Percentiles rank a stretch among this genome's conserved stretches.
Evolutionary conservation across 2,797 vertebrate genomes (phyloP).

Genomic region (Danio albolineatus): DNA sequence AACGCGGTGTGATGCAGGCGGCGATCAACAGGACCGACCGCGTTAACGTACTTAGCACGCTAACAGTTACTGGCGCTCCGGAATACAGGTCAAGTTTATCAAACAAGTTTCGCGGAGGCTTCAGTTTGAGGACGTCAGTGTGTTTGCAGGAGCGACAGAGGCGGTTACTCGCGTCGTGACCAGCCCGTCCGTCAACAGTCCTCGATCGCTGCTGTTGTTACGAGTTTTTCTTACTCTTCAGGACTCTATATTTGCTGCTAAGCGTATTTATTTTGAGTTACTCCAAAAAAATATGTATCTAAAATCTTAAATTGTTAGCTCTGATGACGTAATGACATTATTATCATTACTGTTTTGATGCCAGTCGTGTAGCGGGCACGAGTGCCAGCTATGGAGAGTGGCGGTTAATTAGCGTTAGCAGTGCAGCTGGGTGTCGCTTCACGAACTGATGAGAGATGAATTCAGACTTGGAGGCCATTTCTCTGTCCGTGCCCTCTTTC

Average conservation of each 20-base stretch:
- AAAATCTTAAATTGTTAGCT: neutral
- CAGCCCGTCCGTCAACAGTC: neutral
- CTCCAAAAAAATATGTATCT: neutral
- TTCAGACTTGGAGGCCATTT: slow-evolving; percentile 79
- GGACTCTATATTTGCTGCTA: neutral
- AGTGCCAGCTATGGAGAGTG: slow-evolving; percentile 1
- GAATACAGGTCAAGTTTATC: neutral
- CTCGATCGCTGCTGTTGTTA: neutral
- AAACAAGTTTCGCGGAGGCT: neutral
- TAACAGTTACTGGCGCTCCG: neutral
- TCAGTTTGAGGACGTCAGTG: neutral
- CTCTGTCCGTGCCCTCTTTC: slow-evolving; percentile 79
- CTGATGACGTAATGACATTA: neutral
- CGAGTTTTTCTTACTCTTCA: neutral
- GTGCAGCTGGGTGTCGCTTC: neutral
- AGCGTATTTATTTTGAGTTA: neutral
- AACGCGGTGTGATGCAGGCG: neutral
- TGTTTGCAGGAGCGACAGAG: neutral
- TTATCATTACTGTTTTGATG: neutral
- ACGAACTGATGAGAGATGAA: slow-evolving; percentile 71
- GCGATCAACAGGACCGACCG: neutral
- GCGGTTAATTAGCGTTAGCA: neutral
- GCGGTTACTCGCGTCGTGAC: slow-evolving; percentile 53
- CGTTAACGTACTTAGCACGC: slow-evolving; percentile 39
- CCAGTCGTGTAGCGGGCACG: neutral